A percentile compares a stretch with the other conserved stretches of the same genome.
phyloP scores from a whole-genome alignment of 1,140 invertebrate genomes.

The Magallana angulata region DNA sequence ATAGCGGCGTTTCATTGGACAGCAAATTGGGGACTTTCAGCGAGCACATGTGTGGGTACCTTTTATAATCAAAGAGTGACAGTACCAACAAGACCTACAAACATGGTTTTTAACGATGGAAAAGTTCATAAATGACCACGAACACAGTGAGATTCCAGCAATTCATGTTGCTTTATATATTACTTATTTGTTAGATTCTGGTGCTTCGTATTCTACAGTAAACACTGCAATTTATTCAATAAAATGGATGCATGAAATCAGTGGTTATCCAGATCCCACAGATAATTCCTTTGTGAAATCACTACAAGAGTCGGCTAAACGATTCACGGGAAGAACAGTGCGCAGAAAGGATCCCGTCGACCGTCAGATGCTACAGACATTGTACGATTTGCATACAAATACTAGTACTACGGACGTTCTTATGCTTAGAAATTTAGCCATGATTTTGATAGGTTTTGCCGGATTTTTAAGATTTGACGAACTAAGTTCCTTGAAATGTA shows the following conservation, averaged over 20 bases:
- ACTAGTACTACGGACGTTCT: conserved; percentile 26
- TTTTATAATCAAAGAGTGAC: conserved; percentile 23
- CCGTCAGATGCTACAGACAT: background rate
- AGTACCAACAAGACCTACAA: conserved; percentile 2
- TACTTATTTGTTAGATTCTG: conserved; percentile 41
- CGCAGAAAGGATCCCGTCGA: background rate
- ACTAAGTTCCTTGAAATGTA: conserved; percentile 50
- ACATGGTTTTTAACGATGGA: conserved; percentile 32
- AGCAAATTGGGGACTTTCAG: background rate
- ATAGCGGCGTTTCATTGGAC: background rate
- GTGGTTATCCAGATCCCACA: no score
- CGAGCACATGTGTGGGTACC: background rate
- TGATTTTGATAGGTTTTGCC: conserved; percentile 50
- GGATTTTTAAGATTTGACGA: conserved; percentile 53
- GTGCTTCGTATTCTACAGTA: conserved; percentile 34
- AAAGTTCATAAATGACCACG: conserved; percentile 16
- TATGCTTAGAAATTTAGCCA: conserved; percentile 28
- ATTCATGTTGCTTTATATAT: conserved; percentile 48
- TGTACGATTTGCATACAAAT: conserved; percentile 41
- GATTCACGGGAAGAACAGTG: no score
- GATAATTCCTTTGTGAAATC: no score
- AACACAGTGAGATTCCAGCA: background rate
- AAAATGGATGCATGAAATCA: conserved; percentile 37
- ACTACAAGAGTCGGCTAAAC: no score
- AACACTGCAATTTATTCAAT: conserved; percentile 43